Base-by-base conservation (phyloP, 2,888 invertebrate genomes). In the Micropterix aruncella region DNA sequence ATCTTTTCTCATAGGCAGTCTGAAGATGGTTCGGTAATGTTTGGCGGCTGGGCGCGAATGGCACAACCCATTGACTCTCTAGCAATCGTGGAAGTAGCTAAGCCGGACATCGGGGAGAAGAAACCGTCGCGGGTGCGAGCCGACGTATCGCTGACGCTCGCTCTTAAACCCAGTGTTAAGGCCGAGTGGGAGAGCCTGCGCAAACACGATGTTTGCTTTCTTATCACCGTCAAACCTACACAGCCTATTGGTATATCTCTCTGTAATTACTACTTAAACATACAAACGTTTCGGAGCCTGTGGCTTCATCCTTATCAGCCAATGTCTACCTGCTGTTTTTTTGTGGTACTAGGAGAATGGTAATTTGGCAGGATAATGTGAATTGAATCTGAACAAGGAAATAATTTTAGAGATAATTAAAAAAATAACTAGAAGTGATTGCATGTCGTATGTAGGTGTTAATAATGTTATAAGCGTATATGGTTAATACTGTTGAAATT, bases 1-100 rank as follows among this genome's bases (percentile, higher is more conserved):
- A 9, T 14, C 2, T 19, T 46, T 43, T 52, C 56, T 3, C n/a
- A n/a, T 56, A 86, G 86, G 87, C 77, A 78, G 60, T 73, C 92
- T 1, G 96, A 95, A 70, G 91, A 93, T 59, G 81, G 75, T 1
- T 79, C 77, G 43, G 79, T 84, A 1, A 84, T 88, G 55, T 99
- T 94, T 66, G 95, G 95, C 12, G 99, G 99, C 2, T 99, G 99
- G 97, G 96, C 97, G 0, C 75, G 97, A 49, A 99, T 99, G 97
- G 97, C 97, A 0, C 85, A 95, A 54, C 92, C 95, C 0, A 85
- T 99, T 45, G 77, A 83, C 5, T 82, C 83, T 47, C 97, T 99
- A 64, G 86, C 88, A 2, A 90, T 97, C 1, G 91, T 96, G 0
- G 96, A 97, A 67, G 94, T 95, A 5, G 83, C 89, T 1, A 90